Percentiles rank a stretch among this genome's conserved stretches.
phyloP scores from a whole-genome alignment of 2,888 invertebrate genomes.

The Agonopterix alstromeriana region DNA sequence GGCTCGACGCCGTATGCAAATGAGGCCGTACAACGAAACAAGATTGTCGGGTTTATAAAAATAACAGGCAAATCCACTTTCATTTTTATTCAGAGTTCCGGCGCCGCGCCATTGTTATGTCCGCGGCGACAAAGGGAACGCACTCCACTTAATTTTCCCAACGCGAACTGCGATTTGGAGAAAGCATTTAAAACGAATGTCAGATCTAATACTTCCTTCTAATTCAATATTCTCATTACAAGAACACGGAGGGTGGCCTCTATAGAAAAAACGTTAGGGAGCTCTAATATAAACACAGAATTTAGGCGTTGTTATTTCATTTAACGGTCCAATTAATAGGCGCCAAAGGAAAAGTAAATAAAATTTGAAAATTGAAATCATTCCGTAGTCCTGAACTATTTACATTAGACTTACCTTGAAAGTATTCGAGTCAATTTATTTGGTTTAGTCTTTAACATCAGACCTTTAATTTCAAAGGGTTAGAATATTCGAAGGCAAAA shows the following conservation, averaged over 20 bases:
- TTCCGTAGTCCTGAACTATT: background rate
- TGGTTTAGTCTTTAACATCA: no score
- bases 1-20: slow-evolving; percentile 43
- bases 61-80: slow-evolving; percentile 72
- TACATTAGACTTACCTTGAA: no score
- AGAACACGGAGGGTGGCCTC: no score
- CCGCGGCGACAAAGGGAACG: slow-evolving; percentile 45
- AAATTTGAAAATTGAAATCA: background rate
- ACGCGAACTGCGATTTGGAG: slow-evolving; percentile 29
- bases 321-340: slow-evolving; percentile 14
- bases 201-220: no score
- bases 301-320: slow-evolving; percentile 17
- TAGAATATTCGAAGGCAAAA: no score
- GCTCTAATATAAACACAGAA: no score
- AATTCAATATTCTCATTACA: no score
- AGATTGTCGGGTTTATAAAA: slow-evolving; percentile 67
- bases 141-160: slow-evolving; percentile 41
- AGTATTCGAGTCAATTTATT: no score
- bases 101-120: slow-evolving; percentile 59
- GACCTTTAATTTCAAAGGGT: no score
- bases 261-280: no score
- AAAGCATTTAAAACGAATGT: slow-evolving; percentile 21
- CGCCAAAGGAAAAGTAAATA: slow-evolving; percentile 1
- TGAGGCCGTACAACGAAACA: slow-evolving; percentile 53
- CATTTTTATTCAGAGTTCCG: slow-evolving; percentile 69